phyloP scores from a whole-genome alignment of 2,113 vertebrate species.

The Oriolus oriolus region DNA sequence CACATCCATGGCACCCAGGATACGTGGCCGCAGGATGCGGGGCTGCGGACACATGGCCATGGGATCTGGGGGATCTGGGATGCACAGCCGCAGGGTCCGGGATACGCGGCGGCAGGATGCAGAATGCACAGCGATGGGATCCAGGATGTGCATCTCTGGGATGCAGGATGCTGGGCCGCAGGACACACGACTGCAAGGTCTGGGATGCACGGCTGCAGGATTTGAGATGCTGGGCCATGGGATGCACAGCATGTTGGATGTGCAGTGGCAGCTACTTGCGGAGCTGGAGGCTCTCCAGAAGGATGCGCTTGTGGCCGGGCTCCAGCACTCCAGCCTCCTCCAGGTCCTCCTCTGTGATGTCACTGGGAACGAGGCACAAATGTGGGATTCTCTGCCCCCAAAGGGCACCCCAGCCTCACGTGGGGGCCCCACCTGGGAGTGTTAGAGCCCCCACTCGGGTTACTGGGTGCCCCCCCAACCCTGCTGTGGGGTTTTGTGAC shows the following conservation, averaged over 20 bases:
- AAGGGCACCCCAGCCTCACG: background rate
- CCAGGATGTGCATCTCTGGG: background rate
- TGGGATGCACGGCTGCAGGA: background rate
- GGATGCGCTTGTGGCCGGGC: conserved; percentile 83
- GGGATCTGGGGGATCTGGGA: background rate
- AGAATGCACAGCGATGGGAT: background rate
- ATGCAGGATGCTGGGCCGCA: background rate
- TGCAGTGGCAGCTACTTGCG: conserved; percentile 59
- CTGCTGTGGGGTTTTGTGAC: background rate
- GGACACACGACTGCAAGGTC: background rate
- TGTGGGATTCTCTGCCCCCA: background rate
- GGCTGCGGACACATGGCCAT: background rate
- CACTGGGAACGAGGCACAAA: conserved; percentile 68
- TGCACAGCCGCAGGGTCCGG: background rate
- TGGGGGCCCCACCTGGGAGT: rapidly evolving
- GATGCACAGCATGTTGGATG: background rate
- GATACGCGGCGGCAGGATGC: background rate
- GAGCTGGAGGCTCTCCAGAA: conserved; percentile 87
- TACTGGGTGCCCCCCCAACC: too few relatives aligned
- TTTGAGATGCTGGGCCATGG: background rate
- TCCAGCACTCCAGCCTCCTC: conserved; percentile 92
- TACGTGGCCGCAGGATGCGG: background rate
- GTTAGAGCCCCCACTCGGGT: rapidly evolving
- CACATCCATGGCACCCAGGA: background rate
- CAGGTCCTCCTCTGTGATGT: conserved; percentile 94